A percentile compares a stretch with the other conserved stretches of the same genome.
phyloP scores from a whole-genome alignment of 2,888 invertebrate genomes.

The Scaptomyza polygonia region DNA sequence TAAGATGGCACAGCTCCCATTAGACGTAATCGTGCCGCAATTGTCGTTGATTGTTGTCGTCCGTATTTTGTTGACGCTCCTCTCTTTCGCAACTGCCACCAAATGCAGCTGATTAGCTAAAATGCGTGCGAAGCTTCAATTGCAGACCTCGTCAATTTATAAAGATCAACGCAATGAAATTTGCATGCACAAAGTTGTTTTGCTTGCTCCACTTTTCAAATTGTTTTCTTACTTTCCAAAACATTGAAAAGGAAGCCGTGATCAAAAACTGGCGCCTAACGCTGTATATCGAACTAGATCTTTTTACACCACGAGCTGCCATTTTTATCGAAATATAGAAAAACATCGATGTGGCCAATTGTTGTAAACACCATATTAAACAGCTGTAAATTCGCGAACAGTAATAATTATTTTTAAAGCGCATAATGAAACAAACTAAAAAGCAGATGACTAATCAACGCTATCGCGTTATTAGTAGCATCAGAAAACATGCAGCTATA shows the following conservation, averaged over 20 bases:
- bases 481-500: background rate
- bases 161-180: conserved; percentile 18
- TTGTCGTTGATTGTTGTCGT: conserved; percentile 75
- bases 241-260: background rate
- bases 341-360: background rate
- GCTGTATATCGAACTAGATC: conserved; percentile 8
- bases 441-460: background rate
- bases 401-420: background rate
- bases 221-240: background rate
- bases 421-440: conserved; percentile 22
- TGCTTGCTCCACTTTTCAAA: conserved; percentile 19
- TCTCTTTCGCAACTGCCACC: conserved; percentile 35
- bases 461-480: conserved; percentile 4
- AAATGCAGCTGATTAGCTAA: conserved; percentile 53
- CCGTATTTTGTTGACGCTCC: conserved; percentile 35
- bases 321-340: conserved; percentile 4
- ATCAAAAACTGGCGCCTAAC: background rate
- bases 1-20: conserved; percentile 54
- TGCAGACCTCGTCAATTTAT: conserved; percentile 47
- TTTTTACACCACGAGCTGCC: background rate
- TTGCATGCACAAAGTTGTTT: background rate
- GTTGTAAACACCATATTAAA: conserved; percentile 11
- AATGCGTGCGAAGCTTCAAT: conserved; percentile 70
- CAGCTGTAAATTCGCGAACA: conserved; percentile 17
- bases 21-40: conserved; percentile 74